Percentiles rank a stretch among this genome's conserved stretches.
Evolutionary conservation across 2,797 vertebrate genomes (phyloP).

Genomic region (Kryptopterus vitreolus): DNA sequence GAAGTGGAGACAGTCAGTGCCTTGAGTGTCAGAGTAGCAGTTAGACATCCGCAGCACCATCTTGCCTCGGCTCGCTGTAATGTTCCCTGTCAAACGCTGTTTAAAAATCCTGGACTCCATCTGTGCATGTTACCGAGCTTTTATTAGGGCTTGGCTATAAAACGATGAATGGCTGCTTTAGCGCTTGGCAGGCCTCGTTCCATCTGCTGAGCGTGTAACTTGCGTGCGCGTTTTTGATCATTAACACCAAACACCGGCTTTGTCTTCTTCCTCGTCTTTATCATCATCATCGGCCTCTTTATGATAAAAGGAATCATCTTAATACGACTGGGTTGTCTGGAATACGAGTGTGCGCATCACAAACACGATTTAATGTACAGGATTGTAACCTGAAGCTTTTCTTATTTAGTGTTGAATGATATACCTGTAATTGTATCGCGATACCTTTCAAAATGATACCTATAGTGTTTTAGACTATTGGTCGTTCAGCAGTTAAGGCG

Average conservation of each 20-base stretch:
- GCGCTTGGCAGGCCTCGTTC: constrained; percentile 35
- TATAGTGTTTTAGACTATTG: too few relatives aligned
- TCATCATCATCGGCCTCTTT: constrained; percentile 31
- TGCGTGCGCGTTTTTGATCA: constrained; percentile 38
- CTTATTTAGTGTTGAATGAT: too few relatives aligned
- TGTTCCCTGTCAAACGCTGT: constrained; percentile 11
- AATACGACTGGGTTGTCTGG: not conserved
- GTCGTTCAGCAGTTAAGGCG: too few relatives aligned
- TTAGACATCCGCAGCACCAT: constrained; percentile 21
- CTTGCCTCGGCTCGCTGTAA: constrained; percentile 2
- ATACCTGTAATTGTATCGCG: too few relatives aligned
- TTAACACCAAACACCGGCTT: constrained; percentile 42
- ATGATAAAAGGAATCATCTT: constrained; percentile 45
- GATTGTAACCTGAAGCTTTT: too few relatives aligned
- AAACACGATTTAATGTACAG: too few relatives aligned
- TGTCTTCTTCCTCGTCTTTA: constrained; percentile 34
- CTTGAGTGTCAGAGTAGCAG: constrained; percentile 20
- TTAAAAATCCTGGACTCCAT: constrained; percentile 15
- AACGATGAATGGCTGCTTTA: constrained; percentile 35
- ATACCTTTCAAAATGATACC: too few relatives aligned
- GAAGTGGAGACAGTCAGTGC: constrained; percentile 20
- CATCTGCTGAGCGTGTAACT: constrained; percentile 36
- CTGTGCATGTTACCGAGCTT: constrained; percentile 10
- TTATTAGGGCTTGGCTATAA: constrained; percentile 39
- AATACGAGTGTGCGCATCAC: too few relatives aligned